Conservation (phyloP, 2,888 invertebrate species). For the Philaethria dido region DNA sequence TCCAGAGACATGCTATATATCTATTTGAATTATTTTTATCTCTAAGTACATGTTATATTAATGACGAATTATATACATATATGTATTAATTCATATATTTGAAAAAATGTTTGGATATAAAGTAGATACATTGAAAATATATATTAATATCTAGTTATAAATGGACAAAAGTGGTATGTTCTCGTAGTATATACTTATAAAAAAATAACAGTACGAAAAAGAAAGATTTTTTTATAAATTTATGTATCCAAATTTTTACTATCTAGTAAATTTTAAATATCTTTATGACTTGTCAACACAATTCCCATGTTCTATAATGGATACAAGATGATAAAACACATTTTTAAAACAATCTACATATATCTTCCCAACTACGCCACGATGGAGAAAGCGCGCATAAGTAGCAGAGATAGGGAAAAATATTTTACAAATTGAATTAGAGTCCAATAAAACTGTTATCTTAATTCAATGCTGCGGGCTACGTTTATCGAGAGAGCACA, state of each 20-base stretch:
- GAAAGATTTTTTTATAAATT: neutral
- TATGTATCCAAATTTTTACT: neutral
- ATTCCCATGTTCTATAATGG: slow-evolving; percentile 10
- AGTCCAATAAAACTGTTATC: slow-evolving; percentile 74
- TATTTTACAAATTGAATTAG: slow-evolving; percentile 63
- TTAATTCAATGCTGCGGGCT: slow-evolving; percentile 67
- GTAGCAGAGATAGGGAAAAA: slow-evolving; percentile 43
- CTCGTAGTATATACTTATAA: no score
- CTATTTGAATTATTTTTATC: slow-evolving; percentile 15
- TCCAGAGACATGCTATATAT: neutral
- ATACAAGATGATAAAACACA: slow-evolving; percentile 24
- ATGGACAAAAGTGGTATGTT: neutral
- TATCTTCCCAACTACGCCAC: neutral
- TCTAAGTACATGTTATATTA: neutral
- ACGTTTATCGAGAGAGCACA: slow-evolving; percentile 61
- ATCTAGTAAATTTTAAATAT: neutral
- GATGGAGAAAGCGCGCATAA: slow-evolving; percentile 35
- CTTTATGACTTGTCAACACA: slow-evolving; percentile 1
- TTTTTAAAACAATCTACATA: slow-evolving; percentile 26
- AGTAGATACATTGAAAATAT: no score
- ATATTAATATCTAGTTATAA: no score
- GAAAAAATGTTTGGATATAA: no score
- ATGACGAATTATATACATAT: slow-evolving; percentile 4
- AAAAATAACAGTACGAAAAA: neutral
- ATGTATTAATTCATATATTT: neutral